Base-by-base conservation (phyloP, 2,113 vertebrate species). In the Otolemur garnettii region DNA sequence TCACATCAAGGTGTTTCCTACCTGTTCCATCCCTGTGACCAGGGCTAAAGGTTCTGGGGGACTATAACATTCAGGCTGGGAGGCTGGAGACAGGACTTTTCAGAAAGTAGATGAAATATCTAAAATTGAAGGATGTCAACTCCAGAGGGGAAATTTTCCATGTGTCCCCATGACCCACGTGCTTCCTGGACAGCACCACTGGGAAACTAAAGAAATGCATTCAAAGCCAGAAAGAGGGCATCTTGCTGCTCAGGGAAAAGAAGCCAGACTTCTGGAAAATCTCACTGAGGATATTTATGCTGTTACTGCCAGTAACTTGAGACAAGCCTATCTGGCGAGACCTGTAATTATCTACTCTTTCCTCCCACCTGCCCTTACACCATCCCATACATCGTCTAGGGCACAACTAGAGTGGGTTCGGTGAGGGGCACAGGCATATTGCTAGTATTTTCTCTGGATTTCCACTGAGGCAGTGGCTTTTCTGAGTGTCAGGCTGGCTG, bases 381-480 rank as follows among this genome's bases (percentile, higher is more conserved):
- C 14, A 26, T 8, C 45, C 45, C 33, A 21, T 7, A 17, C 14
- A n/a, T n/a, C 5, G 0, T 55, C n/a, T 53, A 78, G 18, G n/a
- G 24, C 42, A 45, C 68, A 45, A 26, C n/a, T 11, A 26, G n/a
- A 4, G 10, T 21, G 79, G 35, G 30, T 64, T 72, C n/a, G 38
- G 5, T 62, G 10, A 38, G 50, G 55, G 18, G 1, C 8, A 38
- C 2, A 77, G 9, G 17, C 18, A 2, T 0, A 1, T 3, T 21
- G 2, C 18, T 72, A 15, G 24, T 3, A 8, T 38, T 66, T 64
- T 38, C 24, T 84, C 45, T 33, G 55, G 9, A 33, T 28, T 22
- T 62, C 11, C 14, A 38, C 42, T 9, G 12, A 55, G 45, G 26
- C 35, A 45, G 15, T 6, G 9, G 4, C 15, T 4, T 18, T 35